Evolutionary conservation across 2,797 vertebrate species (phyloP), one percentile per base, ranked within the genome.

Genomic region (Threskiornis aethiopicus): DNA sequence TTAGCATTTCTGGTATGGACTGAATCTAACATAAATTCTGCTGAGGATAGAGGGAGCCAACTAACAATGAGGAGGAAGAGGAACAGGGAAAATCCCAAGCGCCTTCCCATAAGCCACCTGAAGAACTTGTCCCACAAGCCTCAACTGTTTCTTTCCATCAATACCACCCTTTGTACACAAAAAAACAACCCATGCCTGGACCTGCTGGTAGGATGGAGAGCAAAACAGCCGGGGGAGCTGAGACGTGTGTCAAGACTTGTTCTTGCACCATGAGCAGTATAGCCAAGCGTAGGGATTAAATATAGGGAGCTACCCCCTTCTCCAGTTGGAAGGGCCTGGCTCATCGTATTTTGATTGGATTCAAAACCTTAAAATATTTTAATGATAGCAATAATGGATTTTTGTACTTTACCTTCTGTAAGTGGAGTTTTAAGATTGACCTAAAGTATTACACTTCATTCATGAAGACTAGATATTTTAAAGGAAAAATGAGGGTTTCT

Each of bases 101-200:
- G 77, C 92, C 75, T 96, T 97, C 96, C 91, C 94, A 93, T 89
- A 93, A 97, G 89, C 77, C 90, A 92, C 96, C 93, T 64, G 97
- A 96, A 97, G 93, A 97, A 97, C 95, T 97, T 93, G 97, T 97
- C 96, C 92, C 86, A 88, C 96, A 75, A 86, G 97, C 62, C 94
- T 93, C 84, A 76, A 25, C 58, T 95, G 89, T 97, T 97, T 97
- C 96, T 96, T 97, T 97, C 94, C 80, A 95, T 97, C 95, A 93
- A 96, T 96, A 91, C 96, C 94, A 95, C 95, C 96, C 96, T 97
- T 94, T 90, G 96, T 91, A 97, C 95, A 96, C 95, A 97, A 49
- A 95, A 93, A 85, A 93, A 59, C 84, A 96, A 35, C 64, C 96
- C 87, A 12, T 93, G 89, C 62, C 91, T 93, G 78, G 84, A 39